A percentile compares a stretch with the other conserved stretches of the same genome.
Conservation (phyloP, 1,140 invertebrate species). For the Hermetia illucens region DNA sequence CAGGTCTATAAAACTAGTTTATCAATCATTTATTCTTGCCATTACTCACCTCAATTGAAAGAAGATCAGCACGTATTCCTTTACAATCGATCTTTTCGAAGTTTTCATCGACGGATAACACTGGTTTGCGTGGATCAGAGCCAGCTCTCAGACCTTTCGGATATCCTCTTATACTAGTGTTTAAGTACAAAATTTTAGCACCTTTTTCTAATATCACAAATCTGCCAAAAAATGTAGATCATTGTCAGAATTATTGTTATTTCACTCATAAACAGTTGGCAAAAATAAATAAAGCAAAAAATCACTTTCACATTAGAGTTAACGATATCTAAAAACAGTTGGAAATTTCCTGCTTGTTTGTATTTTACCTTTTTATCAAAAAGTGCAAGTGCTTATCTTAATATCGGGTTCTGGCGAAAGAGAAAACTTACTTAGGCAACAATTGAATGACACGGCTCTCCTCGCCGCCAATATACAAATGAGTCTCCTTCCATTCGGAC, state of each 20-base stretch:
- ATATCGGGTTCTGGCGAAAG: neutral
- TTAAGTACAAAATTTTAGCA: conserved; percentile 68
- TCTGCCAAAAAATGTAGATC: no score
- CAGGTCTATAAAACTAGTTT: no score
- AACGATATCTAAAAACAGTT: conserved; percentile 1
- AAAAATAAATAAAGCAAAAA: no score
- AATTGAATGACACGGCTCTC: conserved; percentile 65
- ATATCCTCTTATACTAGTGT: conserved; percentile 67
- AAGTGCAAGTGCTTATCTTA: no score
- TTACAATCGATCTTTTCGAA: conserved; percentile 49
- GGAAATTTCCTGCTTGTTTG: no score
- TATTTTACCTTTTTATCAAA: no score
- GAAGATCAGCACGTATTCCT: conserved; percentile 46
- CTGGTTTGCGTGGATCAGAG: conserved; percentile 56
- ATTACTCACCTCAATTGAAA: conserved; percentile 37
- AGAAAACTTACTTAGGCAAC: conserved; percentile 49
- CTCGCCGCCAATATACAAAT: conserved; percentile 68
- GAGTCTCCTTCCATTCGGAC: conserved; percentile 73
- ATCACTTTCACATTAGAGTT: no score
- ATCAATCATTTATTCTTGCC: no score
- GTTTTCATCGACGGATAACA: conserved; percentile 55
- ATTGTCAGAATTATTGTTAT: no score
- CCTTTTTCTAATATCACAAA: conserved; percentile 51
- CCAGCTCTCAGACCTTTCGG: conserved; percentile 72
- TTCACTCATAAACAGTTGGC: no score